Conservation (phyloP, 2,888 invertebrate species). For the Plagodis pulveraria region DNA sequence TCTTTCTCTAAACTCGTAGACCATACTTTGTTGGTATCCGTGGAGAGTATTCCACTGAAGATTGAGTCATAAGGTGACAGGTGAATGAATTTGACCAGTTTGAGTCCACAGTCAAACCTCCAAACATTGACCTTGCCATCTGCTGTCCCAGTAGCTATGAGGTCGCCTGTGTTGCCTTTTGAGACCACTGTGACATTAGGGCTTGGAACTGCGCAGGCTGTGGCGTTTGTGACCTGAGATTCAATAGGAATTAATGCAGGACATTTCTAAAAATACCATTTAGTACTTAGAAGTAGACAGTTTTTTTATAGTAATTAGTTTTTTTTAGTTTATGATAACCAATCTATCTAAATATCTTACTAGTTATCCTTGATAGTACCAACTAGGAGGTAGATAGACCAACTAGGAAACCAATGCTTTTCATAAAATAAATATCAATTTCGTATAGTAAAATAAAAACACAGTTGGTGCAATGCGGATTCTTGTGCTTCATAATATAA, state of each 20-base stretch:
- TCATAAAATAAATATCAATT: no score
- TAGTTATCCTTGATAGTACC: no score
- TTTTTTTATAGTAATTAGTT: no score
- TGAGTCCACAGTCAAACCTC: slow-evolving; percentile 92
- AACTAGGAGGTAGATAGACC: no score
- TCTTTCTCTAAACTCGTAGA: slow-evolving; percentile 77
- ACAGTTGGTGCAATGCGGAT: no score
- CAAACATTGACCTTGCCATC: slow-evolving; percentile 92
- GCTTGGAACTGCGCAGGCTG: slow-evolving; percentile 89
- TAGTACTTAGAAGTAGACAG: no score
- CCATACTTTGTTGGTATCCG: slow-evolving; percentile 77
- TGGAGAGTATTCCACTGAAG: slow-evolving; percentile 74
- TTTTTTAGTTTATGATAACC: no score
- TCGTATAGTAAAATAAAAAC: no score
- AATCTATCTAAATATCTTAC: no score
- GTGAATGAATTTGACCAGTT: slow-evolving; percentile 86
- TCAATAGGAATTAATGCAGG: background rate
- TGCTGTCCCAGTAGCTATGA: slow-evolving; percentile 83
- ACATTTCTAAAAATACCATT: background rate
- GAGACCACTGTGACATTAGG: slow-evolving; percentile 84
- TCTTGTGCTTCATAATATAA: no score
- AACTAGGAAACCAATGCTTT: no score
- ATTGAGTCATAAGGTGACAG: slow-evolving; percentile 79
- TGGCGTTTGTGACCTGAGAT: slow-evolving; percentile 89
- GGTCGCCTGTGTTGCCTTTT: slow-evolving; percentile 85